Evolutionary conservation across 2,113 vertebrate genomes (phyloP), one percentile per base, ranked within the genome.

Genomic region (Willisornis vidua): DNA sequence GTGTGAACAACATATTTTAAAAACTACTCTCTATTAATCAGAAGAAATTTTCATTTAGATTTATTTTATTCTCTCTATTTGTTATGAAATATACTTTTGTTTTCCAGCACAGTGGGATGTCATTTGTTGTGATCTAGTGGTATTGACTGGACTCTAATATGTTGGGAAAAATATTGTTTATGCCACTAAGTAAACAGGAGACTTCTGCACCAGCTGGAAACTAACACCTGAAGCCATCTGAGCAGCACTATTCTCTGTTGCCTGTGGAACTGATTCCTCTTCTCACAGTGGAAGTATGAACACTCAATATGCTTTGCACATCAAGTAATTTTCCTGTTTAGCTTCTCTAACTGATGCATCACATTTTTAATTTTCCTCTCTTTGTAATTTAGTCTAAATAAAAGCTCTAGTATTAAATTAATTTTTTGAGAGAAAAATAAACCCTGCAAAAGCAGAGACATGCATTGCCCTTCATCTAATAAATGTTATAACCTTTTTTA

Each of bases 361-460:
- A 84, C 54, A 71, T 91, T 86, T 95, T 92, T 76, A 73, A 91
- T 91, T 89, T 86, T 46, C 35, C 3, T 81, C 11, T 85, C 31
- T 79, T 87, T 89, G 28, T 85, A 79, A 85, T 90, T 94, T 67
- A 81, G 41, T 85, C 24, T 89, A 94, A 95, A 94, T 86, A 94
- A 95, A 71, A 43, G 11, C 18, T 85, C 62, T 95, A 41, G 19
- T 82, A 91, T 86, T 93, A 93, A 93, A 90, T 95, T 92, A 55
- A 20, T 8, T 81, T 80, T 92, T 85, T 57, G 55, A 78, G n/a
- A 83, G 54, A 81, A 76, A 89, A 96, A 92, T 49, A 92, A 94
- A 41, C 12, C 13, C 52, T 55, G 29, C 37, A 70, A 90, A 89
- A 88, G 55, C 37, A 89, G 25, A 91, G 57, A 61, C 82, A 66